These are phyloP conservation scores for Myiothlypis coronata DNA, from an alignment of 2,797 vertebrate genomes.

Conservation along the genomic window DNA sequence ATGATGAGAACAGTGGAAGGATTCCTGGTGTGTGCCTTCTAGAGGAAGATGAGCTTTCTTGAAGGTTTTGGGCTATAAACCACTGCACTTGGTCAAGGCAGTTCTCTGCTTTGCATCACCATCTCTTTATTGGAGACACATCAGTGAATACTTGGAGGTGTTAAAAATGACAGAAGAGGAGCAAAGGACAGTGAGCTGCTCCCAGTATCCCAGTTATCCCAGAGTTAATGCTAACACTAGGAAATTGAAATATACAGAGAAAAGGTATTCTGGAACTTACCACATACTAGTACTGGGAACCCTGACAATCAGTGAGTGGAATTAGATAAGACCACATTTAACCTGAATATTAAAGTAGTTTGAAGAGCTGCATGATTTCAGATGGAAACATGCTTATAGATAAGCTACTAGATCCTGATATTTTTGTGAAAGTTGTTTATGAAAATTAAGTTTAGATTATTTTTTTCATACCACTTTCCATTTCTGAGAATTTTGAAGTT, in stretches of 20 bases:
- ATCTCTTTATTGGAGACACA: not conserved
- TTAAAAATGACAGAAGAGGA: not conserved
- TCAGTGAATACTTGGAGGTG: not conserved
- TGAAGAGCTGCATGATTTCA: not conserved
- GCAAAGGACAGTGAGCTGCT: not conserved
- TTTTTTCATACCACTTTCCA: not conserved
- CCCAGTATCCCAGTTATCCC: not conserved
- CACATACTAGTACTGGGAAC: accelerated
- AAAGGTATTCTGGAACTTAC: not conserved
- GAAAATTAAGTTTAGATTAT: not conserved
- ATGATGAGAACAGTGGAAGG: not conserved
- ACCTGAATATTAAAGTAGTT: not conserved
- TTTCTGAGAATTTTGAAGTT: not conserved
- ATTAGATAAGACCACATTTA: not conserved
- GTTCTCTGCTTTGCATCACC: accelerated
- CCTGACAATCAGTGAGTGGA: not conserved
- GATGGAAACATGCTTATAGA: not conserved
- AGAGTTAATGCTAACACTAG: not conserved
- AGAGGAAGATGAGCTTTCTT: not conserved
- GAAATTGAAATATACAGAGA: not conserved
- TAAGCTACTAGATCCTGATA: not conserved
- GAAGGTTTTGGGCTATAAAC: not conserved
- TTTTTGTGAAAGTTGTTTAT: not conserved
- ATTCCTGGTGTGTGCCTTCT: not conserved
- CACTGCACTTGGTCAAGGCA: not conserved